Percentiles rank a stretch among this genome's conserved stretches.
Conservation (phyloP, 2,797 vertebrate genomes). For the Monodelphis domestica region DNA sequence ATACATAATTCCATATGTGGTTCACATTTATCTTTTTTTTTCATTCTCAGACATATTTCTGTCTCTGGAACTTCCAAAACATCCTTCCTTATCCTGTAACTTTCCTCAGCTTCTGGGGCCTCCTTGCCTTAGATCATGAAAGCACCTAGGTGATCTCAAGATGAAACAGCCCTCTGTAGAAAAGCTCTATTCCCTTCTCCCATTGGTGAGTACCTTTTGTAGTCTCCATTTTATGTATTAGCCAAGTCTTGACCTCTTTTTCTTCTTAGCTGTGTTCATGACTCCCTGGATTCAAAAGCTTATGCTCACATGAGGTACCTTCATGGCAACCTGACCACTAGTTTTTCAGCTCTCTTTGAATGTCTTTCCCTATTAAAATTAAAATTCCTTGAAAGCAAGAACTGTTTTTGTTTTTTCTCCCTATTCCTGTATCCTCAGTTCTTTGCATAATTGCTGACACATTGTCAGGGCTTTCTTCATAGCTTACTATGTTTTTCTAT, state of each 20-base stretch:
- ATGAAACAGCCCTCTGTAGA: background rate
- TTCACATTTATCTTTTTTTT: background rate
- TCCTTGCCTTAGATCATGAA: background rate
- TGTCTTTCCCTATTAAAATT: background rate
- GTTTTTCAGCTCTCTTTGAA: background rate
- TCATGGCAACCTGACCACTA: too few relatives aligned
- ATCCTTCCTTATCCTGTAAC: background rate
- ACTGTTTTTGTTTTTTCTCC: too few relatives aligned
- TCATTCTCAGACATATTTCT: background rate
- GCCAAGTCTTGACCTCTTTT: background rate
- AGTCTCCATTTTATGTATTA: background rate
- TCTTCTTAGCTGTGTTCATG: fast-evolving
- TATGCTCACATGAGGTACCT: background rate
- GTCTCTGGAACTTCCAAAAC: background rate
- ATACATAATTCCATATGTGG: too few relatives aligned
- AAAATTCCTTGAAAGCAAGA: background rate
- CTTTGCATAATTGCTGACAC: background rate
- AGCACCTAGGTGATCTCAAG: background rate
- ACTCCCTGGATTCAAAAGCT: background rate
- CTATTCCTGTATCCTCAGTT: background rate
- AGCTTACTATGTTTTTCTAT: too few relatives aligned
- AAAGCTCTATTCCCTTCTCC: background rate
- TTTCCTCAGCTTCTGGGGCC: background rate
- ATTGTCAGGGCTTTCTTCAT: background rate
- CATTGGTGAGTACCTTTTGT: background rate